Evolutionary conservation across 2,888 invertebrate genomes (phyloP), one percentile per base, ranked within the genome.

Genomic region (Acleris laterana): DNA sequence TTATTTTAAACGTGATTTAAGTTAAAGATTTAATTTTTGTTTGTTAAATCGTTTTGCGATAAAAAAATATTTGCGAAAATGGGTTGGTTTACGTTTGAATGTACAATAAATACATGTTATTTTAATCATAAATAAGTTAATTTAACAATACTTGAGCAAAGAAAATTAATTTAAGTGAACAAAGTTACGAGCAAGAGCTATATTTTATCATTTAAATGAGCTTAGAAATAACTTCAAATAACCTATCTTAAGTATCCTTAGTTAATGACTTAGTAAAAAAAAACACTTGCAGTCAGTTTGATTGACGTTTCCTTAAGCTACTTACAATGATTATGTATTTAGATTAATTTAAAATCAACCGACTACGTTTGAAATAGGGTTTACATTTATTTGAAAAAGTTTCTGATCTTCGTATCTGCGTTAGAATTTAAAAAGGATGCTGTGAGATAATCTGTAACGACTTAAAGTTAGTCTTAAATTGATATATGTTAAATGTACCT

Each of bases 241-340:
- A 25, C 53, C 59, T 59, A 53, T 42, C 48, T 64, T 64, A 42
- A 55, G 28, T 55, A 64, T 64, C 59, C 64, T 64, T 51, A 25
- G 44, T 42, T 64, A 50, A 64, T 60, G 53, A 60, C 49, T 49
- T 48, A 32, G 3, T 20, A 53, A 57, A 42, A 44, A 56, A 57
- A 57, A n/a, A 57, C 63, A 44, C 64, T 64, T 64, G 59, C 44
- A n/a, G 20, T 16, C 49, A 60, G 60, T 66, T 66, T 66, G 66
- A 66, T 62, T 66, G 66, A 66, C 66, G 57, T 62, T 66, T 66
- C 66, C 66, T 56, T 61, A 57, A 61, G 61, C 61, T 66, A 51
- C 61, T 66, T 62, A 57, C 51, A 25, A 38, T 62, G 56, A 62
- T 66, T 66, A 66, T 52, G 50, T 60, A 65, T 60, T 50, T 4